Conservation (phyloP, 2,113 vertebrate genomes). For the Sebastes fasciatus region DNA sequence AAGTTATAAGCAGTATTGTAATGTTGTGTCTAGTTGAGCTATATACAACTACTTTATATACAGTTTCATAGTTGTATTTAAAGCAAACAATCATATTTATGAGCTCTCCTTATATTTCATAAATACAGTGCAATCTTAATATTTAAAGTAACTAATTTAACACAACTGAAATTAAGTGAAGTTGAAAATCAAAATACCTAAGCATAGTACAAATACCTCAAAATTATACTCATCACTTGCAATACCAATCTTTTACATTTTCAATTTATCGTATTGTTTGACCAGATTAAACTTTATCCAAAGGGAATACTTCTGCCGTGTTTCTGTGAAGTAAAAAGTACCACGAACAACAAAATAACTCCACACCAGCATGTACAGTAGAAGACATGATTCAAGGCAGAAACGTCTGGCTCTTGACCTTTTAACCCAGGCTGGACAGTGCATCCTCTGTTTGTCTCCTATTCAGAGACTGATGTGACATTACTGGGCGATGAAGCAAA, state of each 20-base stretch:
- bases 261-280: no score
- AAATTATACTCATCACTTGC: neutral
- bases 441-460: slow-evolving; percentile 29
- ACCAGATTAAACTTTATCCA: no score
- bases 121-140: neutral
- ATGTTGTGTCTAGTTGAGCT: neutral
- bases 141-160: no score
- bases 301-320: neutral
- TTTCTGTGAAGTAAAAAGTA: neutral
- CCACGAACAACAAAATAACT: neutral
- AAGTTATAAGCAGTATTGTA: no score
- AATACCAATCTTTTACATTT: no score
- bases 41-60: neutral
- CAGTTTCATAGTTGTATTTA: neutral
- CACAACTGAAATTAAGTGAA: no score
- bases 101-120: neutral
- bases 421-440: neutral
- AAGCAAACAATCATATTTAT: neutral
- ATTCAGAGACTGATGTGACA: slow-evolving; percentile 27
- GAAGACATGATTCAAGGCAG: neutral
- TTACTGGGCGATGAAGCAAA: slow-evolving; percentile 17
- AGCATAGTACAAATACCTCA: neutral
- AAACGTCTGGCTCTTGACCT: neutral
- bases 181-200: neutral
- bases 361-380: neutral